Evolutionary conservation across 2,113 vertebrate genomes (phyloP), one percentile per base, ranked within the genome.

Genomic region (Xyrauchen texanus): DNA sequence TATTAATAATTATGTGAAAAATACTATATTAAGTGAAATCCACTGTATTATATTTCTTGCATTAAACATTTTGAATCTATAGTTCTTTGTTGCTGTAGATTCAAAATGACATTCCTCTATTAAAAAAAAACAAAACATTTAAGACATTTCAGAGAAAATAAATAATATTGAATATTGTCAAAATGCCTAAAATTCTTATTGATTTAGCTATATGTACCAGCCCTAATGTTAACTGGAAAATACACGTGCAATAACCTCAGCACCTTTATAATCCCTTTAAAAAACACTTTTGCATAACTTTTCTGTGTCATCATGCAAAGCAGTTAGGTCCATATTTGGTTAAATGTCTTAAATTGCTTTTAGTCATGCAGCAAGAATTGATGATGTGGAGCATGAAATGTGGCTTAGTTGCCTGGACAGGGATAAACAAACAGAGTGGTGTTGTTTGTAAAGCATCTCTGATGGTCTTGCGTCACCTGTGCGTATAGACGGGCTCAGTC

Each of bases 371-470:
- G 51, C 9, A n/a, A 73, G 60, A 46, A 63, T 13, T 49, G 45
- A 60, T 42, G 63, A 57, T 64, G 64, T 70, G 46, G 45, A 63
- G 60, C 72, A 76, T 83, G 72, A 71, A 83, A 83, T 60, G 16
- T 71, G 53, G 10, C n/a, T 45, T 34, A 66, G 63, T 75, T 61
- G 65, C 60, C n/a, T 68, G 55, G 68, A 69, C 72, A 55, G 71
- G 74, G 66, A 62, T 68, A 79, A 76, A 53, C 57, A 79, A 76
- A 81, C 73, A 76, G 44, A 74, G 21, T 12, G 13, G n/a, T 63
- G 34, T 21, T 74, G 49, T 60, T 61, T 64, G 68, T 46, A 45
- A 79, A 73, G 53, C 72, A 15, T 51, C 53, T 70, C 11, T 42
- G 64, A 62, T 6, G 5, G 61, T n/a, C 34, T 71, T 72, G 44